These are phyloP conservation scores for Murina feae DNA, from an alignment of 2,113 vertebrate genomes.

Conservation along the genomic window DNA sequence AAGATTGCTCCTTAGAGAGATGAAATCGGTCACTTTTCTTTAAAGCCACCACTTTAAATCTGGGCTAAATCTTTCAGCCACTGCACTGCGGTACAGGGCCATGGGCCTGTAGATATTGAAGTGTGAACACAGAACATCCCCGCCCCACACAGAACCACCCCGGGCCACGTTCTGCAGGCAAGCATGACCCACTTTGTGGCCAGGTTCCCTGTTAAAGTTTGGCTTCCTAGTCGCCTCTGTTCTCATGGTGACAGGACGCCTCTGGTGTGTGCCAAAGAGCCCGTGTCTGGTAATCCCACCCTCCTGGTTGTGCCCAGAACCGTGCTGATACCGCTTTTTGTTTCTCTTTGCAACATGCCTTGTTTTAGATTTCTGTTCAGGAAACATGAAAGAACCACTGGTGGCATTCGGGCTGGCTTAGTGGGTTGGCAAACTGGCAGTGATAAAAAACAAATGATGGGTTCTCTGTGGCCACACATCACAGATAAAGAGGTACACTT, in stretches of 20 bases:
- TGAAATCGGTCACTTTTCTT: background rate
- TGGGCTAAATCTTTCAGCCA: background rate
- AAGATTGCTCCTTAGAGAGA: conserved; percentile 3
- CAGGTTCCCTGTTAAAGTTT: background rate
- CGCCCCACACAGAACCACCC: background rate
- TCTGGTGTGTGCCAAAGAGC: background rate
- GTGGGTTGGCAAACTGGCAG: background rate
- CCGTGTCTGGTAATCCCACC: background rate
- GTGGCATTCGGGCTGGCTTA: background rate
- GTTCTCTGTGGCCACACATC: background rate
- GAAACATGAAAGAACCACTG: background rate
- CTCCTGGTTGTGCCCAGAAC: background rate
- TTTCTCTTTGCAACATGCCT: background rate
- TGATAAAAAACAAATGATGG: background rate
- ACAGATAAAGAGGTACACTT: background rate
- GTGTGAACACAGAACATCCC: background rate
- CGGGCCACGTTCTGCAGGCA: background rate
- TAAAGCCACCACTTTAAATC: conserved; percentile 11
- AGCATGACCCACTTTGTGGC: background rate
- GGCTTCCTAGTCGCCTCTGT: background rate
- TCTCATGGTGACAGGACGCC: too few species aligned
- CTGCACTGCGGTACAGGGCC: background rate
- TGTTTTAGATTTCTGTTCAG: background rate
- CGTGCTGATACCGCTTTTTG: background rate
- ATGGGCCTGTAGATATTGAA: background rate